Evolutionary conservation across 2,797 vertebrate species (phyloP), one percentile per base, ranked within the genome.

Genomic region (Neosilurus mollespiculum): DNA sequence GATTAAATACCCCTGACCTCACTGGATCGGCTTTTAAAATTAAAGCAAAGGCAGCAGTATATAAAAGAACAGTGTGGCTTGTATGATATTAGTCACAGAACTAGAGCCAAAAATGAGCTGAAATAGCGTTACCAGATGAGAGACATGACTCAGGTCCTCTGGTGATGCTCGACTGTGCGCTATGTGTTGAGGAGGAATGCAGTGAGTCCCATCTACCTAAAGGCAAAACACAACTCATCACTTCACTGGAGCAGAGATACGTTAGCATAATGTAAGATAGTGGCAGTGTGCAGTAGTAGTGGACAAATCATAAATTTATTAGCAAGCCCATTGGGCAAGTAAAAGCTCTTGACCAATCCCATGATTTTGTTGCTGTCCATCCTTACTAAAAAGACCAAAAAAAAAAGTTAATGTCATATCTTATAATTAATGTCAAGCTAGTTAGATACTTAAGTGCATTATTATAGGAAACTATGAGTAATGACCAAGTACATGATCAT

Each of bases 81-180:
- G 26, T 78, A 37, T 77, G 26, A n/a, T 34, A 51, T 59, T 73
- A 65, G 18, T 1, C 24, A 24, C 20, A 86, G 43, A 49, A 2
- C 8, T 64, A 84, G 16, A 58, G 59, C 1, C 37, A 22, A 51
- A 80, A 43, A 20, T 71, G 15, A 76, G 24, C 82, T 62, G 15
- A 34, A 70, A 26, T 9, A 12, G 24, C 11, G 12, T 90, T 94
- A 99, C 98, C 96, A 98, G 91, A 80, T 95, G 97, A 0, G 95
- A 95, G 81, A 95, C 89, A 10, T 83, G 95, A 20, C 93, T 91
- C 37, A 98, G 90, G 83, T 99, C 97, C 84, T 99, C 98, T 7
- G 93, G 92, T 1, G 93, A 92, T 0, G 93, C 92, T 15, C 94
- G 90, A 90, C 92, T 94, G 87, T 94, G 91, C 0, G 94, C 93